Conservation (phyloP, 2,113 vertebrate genomes). For the Coracopsis vasa region DNA sequence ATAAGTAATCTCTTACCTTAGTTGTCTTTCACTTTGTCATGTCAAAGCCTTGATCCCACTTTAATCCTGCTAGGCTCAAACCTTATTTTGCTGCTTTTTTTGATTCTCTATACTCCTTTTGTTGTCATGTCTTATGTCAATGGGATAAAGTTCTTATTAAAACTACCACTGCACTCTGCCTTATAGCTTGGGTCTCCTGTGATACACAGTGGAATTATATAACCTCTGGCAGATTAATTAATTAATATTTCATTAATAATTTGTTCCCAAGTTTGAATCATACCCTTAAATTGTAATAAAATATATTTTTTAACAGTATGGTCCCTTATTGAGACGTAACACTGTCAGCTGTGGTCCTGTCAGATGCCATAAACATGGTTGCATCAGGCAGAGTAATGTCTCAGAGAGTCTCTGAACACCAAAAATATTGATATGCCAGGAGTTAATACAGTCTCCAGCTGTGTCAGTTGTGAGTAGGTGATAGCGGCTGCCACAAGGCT, state of each 20-base stretch:
- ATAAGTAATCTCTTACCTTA: neutral
- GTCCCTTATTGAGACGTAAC: neutral
- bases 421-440: rapidly evolving
- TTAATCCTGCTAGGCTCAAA: neutral
- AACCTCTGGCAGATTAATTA: neutral
- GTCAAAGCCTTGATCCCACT: neutral
- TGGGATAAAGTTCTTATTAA: neutral
- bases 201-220: neutral
- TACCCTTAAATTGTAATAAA: neutral
- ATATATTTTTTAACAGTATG: neutral
- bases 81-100: neutral
- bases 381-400: neutral
- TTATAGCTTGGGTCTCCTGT: neutral
- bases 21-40: neutral
- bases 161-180: neutral
- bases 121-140: neutral
- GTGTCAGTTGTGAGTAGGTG: neutral
- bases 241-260: neutral
- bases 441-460: neutral
- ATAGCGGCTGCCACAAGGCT: neutral
- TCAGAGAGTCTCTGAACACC: neutral
- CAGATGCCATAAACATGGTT: neutral
- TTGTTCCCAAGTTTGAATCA: neutral
- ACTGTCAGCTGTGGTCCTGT: neutral
- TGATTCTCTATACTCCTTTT: neutral